A percentile compares a stretch with the other conserved stretches of the same genome.
Evolutionary conservation across 1,140 invertebrate species (phyloP).

Genomic region (Sitophilus oryzae): DNA sequence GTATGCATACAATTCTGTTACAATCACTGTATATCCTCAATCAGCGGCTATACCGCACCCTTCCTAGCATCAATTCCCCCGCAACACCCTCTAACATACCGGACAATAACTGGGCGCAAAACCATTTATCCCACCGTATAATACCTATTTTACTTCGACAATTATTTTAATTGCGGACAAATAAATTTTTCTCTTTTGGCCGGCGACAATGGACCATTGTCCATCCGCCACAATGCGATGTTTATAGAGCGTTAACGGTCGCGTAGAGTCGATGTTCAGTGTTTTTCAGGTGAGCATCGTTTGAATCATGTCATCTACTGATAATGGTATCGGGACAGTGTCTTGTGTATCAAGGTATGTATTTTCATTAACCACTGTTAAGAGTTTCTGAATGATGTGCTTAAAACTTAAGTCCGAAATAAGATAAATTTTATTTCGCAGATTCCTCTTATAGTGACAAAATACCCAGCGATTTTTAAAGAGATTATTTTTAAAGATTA

Average conservation of each 20-base stretch:
- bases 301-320: not conserved
- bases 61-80: too few species aligned
- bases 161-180: slow-evolving; percentile 27
- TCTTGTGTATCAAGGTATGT: not conserved
- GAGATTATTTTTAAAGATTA: too few species aligned
- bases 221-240: slow-evolving; percentile 38
- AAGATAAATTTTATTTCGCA: too few species aligned
- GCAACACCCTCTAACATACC: too few species aligned
- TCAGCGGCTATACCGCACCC: too few species aligned
- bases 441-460: too few species aligned
- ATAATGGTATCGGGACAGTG: not conserved
- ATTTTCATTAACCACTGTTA: too few species aligned
- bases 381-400: too few species aligned
- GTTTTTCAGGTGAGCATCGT: slow-evolving; percentile 11
- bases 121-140: slow-evolving; percentile 19
- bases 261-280: slow-evolving; percentile 26
- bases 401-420: too few species aligned
- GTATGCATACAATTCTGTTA: too few species aligned
- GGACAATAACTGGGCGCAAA: slow-evolving; percentile 19
- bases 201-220: slow-evolving; percentile 36
- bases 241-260: slow-evolving; percentile 37
- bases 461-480: too few species aligned
- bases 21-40: too few species aligned
- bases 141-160: slow-evolving; percentile 13
- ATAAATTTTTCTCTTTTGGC: slow-evolving; percentile 26